These are phyloP conservation scores for Artemisiospiza belli DNA, from an alignment of 2,113 vertebrate genomes.

Conservation along the genomic window DNA sequence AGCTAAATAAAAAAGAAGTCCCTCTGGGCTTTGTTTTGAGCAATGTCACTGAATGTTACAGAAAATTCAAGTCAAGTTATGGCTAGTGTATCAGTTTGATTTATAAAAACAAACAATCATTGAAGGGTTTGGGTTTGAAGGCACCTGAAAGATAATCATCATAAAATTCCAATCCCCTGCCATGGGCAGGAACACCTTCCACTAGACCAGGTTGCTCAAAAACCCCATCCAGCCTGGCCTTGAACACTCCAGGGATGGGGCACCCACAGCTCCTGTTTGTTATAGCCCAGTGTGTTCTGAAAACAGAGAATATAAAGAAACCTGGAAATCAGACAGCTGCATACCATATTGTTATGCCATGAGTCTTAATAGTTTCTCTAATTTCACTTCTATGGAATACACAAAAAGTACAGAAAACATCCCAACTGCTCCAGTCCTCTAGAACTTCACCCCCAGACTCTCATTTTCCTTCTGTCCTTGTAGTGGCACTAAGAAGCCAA, in stretches of 20 bases:
- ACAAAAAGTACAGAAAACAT: background rate
- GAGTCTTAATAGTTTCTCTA: background rate
- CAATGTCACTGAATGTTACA: background rate
- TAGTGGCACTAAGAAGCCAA: background rate
- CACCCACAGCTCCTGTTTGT: fast-evolving
- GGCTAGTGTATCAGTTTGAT: background rate
- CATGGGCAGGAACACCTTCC: background rate
- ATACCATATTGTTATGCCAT: background rate
- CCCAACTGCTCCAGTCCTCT: background rate
- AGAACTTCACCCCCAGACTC: background rate
- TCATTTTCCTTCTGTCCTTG: background rate
- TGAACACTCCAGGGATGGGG: background rate
- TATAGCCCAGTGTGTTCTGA: background rate
- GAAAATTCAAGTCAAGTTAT: background rate
- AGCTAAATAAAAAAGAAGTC: background rate
- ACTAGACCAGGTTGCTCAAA: background rate
- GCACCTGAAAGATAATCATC: background rate
- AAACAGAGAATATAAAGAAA: background rate
- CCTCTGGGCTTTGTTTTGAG: background rate
- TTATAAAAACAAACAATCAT: background rate
- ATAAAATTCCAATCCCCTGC: background rate
- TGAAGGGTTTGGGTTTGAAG: background rate
- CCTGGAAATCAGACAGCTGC: background rate
- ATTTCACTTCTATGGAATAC: background rate
- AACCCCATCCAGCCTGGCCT: background rate